Evolutionary conservation across 1,140 invertebrate species (phyloP), one percentile per base, ranked within the genome.

Genomic region (Danaus plexippus): DNA sequence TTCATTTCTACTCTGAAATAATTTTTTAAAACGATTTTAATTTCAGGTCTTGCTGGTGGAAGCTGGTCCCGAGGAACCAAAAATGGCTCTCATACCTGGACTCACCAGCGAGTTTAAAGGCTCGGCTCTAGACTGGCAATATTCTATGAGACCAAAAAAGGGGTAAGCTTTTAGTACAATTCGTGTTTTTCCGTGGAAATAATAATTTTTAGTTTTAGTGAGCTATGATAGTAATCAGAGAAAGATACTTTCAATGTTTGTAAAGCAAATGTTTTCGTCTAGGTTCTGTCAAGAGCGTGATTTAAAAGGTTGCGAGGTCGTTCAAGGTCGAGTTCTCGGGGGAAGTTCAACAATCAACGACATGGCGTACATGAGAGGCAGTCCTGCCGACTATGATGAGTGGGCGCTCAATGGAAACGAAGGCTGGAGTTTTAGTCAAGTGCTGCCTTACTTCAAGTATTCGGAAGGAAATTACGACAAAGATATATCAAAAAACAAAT

Each of bases 311-410:
- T 85, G 80, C 55, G 79, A 85, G 52, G 67, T 85, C 6, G 78
- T 85, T 9, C 84, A 89, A 52, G 94, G 93, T 0, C 91, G 91
- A 66, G 90, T 90, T 9, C 73, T 95, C 1, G 96, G 96, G 9
- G 96, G 96, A 1, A 91, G 90, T 11, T 92, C 92, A 0, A 89
- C 90, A 0, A 90, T 95, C 12, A 97, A 97, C 80, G 94, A 92
- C 7, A 95, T 97, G 94, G 83, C 94, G 1, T 94, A 95, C 71
- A 87, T 94, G 11, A 87, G 92, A 57, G 94, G 94, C 0, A 92
- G 92, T 75, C 87, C 89, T 9, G 80, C 75, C n/a, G 91, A 93
- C 65, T 94, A 92, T 68, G 90, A 94, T 64, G 79, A 90, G 47
- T 95, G 94, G 94, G 89, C 90, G 48, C 74, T 75, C 0, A 63